Conservation (phyloP, 2,888 invertebrate species). For the Steinernema scapterisci region DNA sequence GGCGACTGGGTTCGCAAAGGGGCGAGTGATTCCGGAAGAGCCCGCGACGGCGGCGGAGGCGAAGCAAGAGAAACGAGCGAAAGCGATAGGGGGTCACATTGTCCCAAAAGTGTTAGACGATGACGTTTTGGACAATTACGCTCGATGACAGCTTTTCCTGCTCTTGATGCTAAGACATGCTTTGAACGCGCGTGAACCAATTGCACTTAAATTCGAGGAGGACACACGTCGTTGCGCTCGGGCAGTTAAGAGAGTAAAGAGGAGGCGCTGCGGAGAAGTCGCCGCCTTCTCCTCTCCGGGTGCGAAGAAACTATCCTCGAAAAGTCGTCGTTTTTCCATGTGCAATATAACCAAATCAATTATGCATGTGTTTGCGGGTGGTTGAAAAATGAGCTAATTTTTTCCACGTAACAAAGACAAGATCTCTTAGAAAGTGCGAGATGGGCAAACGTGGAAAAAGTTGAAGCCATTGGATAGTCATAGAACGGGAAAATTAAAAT, state of each 20-base stretch:
- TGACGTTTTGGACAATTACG: constrained; percentile 28
- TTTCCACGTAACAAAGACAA: neutral
- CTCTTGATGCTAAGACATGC: neutral
- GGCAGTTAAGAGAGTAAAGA: too few relatives aligned
- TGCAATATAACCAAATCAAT: constrained; percentile 31
- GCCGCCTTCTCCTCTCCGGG: too few relatives aligned
- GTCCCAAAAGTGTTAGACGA: constrained; percentile 18
- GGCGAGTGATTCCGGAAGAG: neutral
- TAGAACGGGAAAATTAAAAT: neutral
- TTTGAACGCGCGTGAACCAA: neutral
- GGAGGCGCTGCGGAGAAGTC: too few relatives aligned
- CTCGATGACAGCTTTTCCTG: constrained; percentile 20
- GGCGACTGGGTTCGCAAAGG: too few relatives aligned
- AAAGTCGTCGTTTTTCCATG: neutral
- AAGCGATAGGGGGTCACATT: constrained; percentile 2
- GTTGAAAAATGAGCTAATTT: constrained; percentile 10
- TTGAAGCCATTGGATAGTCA: constrained; percentile 3
- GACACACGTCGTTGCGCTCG: too few relatives aligned
- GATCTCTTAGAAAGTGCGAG: neutral
- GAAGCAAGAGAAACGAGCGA: neutral
- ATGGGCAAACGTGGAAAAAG: neutral
- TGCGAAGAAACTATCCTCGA: neutral
- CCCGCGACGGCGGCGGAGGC: too few relatives aligned
- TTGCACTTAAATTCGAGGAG: constrained; percentile 22
- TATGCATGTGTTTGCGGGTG: constrained; percentile 26